Conservation (phyloP, 2,888 invertebrate genomes). For the Chouioia cunea region DNA sequence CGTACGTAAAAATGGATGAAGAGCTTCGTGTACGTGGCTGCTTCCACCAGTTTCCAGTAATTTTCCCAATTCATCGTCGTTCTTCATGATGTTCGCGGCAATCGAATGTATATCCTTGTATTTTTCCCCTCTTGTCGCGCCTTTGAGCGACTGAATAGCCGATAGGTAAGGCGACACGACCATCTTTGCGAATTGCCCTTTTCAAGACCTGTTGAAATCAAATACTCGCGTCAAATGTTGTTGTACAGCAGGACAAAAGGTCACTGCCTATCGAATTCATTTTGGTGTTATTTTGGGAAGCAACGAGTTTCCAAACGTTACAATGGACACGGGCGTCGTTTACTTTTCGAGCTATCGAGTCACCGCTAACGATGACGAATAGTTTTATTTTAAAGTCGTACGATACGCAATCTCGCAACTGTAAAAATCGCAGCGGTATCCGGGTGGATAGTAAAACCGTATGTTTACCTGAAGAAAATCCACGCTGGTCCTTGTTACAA, state of each 20-base stretch:
- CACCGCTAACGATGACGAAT: too few species aligned
- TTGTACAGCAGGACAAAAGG: not conserved
- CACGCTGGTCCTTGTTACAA: too few species aligned
- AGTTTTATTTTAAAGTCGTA: too few species aligned
- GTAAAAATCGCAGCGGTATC: too few species aligned
- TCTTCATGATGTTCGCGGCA: constrained; percentile 29
- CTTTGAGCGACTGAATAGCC: constrained; percentile 59
- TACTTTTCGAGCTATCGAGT: too few species aligned
- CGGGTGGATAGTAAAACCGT: too few species aligned
- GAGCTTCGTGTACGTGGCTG: constrained; percentile 45
- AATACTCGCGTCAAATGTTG: constrained; percentile 2
- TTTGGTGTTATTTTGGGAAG: too few species aligned
- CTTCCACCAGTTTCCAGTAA: constrained; percentile 1
- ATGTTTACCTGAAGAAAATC: too few species aligned
- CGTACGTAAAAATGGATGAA: constrained; percentile 54
- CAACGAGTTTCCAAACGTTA: too few species aligned
- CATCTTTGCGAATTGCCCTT: constrained; percentile 4
- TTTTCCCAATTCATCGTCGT: constrained; percentile 1
- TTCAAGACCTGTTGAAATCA: not conserved
- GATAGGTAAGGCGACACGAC: constrained; percentile 46
- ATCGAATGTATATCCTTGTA: constrained; percentile 52
- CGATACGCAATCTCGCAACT: too few species aligned
- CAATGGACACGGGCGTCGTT: too few species aligned
- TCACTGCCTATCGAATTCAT: constrained; percentile 8
- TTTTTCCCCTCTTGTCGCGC: constrained; percentile 57